Conservation (phyloP, 2,888 invertebrate species). For the Erebia palarica region DNA sequence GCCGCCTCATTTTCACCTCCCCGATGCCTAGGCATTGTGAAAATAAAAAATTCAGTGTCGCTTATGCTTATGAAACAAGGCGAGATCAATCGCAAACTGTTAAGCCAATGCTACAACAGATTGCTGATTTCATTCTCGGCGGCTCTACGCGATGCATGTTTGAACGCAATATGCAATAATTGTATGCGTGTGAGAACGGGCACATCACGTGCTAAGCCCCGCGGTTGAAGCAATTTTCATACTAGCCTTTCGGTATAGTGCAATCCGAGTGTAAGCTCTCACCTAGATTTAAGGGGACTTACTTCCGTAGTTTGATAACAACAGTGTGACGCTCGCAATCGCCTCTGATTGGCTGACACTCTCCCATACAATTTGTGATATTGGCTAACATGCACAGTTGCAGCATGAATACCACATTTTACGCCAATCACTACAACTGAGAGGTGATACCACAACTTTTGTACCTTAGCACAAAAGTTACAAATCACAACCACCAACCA, state of each 20-base stretch:
- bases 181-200: constrained; percentile 24
- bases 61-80: constrained; percentile 45
- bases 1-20: too few species aligned
- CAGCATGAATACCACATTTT: too few species aligned
- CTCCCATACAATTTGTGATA: too few species aligned
- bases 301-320: neutral
- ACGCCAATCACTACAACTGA: too few species aligned
- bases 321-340: neutral
- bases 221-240: constrained; percentile 18
- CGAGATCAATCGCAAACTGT: constrained; percentile 56
- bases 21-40: too few species aligned
- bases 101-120: constrained; percentile 79
- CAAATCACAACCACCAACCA: too few species aligned
- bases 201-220: constrained; percentile 4
- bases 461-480: too few species aligned
- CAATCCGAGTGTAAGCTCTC: constrained; percentile 15
- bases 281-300: neutral
- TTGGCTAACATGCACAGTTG: too few species aligned
- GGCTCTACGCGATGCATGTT: constrained; percentile 44
- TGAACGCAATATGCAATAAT: constrained; percentile 51
- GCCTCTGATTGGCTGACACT: too few species aligned
- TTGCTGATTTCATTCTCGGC: constrained; percentile 66
- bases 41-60: neutral
- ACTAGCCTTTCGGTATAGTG: neutral
- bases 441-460: too few species aligned